Evolutionary conservation across 2,797 vertebrate species (phyloP), one percentile per base, ranked within the genome.

Genomic region (Chelon labrosus): DNA sequence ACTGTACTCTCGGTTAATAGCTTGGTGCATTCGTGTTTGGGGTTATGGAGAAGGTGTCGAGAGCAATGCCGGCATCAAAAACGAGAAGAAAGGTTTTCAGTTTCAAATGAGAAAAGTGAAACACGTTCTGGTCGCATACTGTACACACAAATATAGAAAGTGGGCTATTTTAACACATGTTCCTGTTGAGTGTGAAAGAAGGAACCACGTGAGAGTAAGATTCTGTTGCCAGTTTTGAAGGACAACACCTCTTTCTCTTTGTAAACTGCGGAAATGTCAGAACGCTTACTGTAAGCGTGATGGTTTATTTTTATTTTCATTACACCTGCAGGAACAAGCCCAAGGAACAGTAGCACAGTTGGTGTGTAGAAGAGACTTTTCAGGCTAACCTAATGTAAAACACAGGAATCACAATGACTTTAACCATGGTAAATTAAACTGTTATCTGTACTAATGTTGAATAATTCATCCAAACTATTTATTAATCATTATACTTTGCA

Each of bases 51-150:
- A 79, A 76, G 73, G 76, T 42, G 68, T 63, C 47, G 51, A 57
- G 27, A 61, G 54, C 41, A 27, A 39, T 17, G 35, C n/a, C 37
- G 50, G 37, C 47, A 55, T 35, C 17, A 38, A 64, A 66, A 51
- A 7, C 35, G 16, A 52, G 17, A 16, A n/a, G 7, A 17, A 81
- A 20, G 47, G 54, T 52, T 67, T 80, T 73, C 65, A 39, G 7
- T 82, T 85, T 53, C 56, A 53, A 22, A 41, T 20, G 50, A 31
- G 55, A 63, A 53, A 75, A 78, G 17, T n/a, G 25, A 65, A 65
- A 64, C 51, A 8, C 3, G 7, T 39, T 56, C 41, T 50, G 1
- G 8, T 4, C 5, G 20, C 37, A 10, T 12, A 8, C 31, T 35
- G 31, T 8, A 35, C 3, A 8, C 31, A 4, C 31, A 35, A 44